Conservation (phyloP, 2,888 invertebrate species). For the Neria commutata region DNA sequence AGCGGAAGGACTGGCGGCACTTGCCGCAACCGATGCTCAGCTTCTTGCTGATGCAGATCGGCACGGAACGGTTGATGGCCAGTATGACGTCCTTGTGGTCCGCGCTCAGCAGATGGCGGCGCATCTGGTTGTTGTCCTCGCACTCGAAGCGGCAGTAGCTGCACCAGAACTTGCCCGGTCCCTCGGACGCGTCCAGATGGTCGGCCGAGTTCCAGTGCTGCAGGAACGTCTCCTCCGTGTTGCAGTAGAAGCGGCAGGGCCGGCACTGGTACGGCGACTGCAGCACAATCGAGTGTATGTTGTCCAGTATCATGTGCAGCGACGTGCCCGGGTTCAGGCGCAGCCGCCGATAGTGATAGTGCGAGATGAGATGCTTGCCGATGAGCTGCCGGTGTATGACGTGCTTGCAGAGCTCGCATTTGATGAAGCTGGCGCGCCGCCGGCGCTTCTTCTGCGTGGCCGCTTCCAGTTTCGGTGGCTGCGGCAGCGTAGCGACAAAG, state of each 20-base stretch:
- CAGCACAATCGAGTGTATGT: constrained; percentile 78
- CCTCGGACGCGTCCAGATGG: constrained; percentile 63
- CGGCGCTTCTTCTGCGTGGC: constrained; percentile 62
- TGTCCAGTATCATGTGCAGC: constrained; percentile 72
- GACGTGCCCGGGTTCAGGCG: constrained; percentile 66
- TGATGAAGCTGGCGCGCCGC: constrained; percentile 67
- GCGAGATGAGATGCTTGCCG: constrained; percentile 86
- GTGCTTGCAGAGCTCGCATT: constrained; percentile 76
- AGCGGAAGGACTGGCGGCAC: constrained; percentile 74
- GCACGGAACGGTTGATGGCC: constrained; percentile 80
- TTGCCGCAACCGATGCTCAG: constrained; percentile 69
- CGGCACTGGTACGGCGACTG: constrained; percentile 87
- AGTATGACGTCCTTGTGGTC: constrained; percentile 76
- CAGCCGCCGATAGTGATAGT: constrained; percentile 81
- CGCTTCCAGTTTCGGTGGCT: constrained; percentile 40
- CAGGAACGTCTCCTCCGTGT: constrained; percentile 73
- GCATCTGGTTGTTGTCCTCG: constrained; percentile 70
- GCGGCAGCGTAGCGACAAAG: constrained; percentile 40
- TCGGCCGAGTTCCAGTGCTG: constrained; percentile 75
- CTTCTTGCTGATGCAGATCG: constrained; percentile 76
- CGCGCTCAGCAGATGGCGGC: constrained; percentile 69
- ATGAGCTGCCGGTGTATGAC: constrained; percentile 72
- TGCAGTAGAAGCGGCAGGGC: constrained; percentile 84
- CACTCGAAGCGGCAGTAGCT: constrained; percentile 76
- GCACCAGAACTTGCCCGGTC: constrained; percentile 73